These are phyloP conservation scores for Climacteris rufus DNA, from an alignment of 2,113 vertebrate genomes.

Conservation along the genomic window DNA sequence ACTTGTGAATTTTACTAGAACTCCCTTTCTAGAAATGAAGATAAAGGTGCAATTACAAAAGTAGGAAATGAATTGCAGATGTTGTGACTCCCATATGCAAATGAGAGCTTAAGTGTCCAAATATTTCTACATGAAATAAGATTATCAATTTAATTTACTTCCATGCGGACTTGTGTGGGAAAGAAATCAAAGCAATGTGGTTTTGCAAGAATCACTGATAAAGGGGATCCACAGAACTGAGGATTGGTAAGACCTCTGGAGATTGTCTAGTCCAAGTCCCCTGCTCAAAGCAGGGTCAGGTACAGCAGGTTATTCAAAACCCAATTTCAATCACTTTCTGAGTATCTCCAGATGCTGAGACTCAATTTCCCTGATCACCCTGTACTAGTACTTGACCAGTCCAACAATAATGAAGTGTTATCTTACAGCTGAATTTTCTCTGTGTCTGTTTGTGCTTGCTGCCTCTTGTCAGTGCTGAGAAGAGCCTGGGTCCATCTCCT, in stretches of 20 bases:
- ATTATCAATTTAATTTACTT: background rate
- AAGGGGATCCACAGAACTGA: background rate
- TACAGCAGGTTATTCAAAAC: background rate
- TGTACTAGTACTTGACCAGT: background rate
- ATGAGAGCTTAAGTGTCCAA: fast-evolving
- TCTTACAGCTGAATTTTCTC: background rate
- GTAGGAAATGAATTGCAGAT: background rate
- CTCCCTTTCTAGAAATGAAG: background rate
- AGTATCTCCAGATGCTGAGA: background rate
- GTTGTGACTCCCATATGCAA: background rate
- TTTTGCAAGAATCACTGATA: background rate
- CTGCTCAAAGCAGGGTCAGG: background rate
- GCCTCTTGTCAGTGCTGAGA: background rate
- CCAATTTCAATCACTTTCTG: background rate
- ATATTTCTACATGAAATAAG: background rate
- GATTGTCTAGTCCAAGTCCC: background rate
- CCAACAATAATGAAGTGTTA: background rate
- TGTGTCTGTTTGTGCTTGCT: background rate
- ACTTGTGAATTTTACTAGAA: background rate
- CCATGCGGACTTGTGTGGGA: background rate
- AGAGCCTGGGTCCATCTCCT: background rate
- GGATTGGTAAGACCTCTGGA: background rate
- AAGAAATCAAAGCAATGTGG: background rate
- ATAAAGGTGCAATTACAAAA: background rate
- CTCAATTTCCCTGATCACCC: background rate